A percentile compares a stretch with the other conserved stretches of the same genome.
phyloP scores from a whole-genome alignment of 92 coral and sea anemone species.

The Parazoanthus darwini region DNA sequence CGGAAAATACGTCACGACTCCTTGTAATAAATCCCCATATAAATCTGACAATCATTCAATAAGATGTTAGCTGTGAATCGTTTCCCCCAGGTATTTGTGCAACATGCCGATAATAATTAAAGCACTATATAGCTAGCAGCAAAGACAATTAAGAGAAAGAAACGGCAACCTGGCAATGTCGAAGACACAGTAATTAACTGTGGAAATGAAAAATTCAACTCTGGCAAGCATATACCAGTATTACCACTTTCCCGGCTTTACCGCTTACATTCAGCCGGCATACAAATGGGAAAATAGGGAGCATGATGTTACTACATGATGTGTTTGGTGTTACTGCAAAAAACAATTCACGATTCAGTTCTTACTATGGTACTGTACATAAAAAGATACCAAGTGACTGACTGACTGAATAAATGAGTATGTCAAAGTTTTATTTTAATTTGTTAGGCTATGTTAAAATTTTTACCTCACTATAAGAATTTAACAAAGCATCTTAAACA shows the following conservation, averaged over 20 bases:
- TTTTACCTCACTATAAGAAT: slow-evolving; percentile 10
- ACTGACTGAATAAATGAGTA: not conserved
- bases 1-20: slow-evolving; percentile 49
- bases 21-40: too few species aligned
- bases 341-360: not conserved
- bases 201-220: slow-evolving; percentile 36
- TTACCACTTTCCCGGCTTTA: slow-evolving; percentile 6
- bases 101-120: slow-evolving; percentile 34
- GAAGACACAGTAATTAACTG: slow-evolving; percentile 20
- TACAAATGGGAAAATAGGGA: slow-evolving; percentile 9
- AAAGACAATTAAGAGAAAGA: slow-evolving; percentile 17
- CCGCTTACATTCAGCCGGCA: slow-evolving; percentile 8
- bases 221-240: slow-evolving; percentile 11
- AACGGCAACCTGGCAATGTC: slow-evolving; percentile 28
- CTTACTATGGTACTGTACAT: slow-evolving; percentile 11
- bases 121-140: slow-evolving; percentile 23
- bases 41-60: too few species aligned
- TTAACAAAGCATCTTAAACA: not conserved
- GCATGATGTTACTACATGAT: not conserved
- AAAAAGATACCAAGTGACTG: not conserved
- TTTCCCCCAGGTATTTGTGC: slow-evolving; percentile 38
- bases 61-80: too few species aligned
- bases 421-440: slow-evolving; percentile 9
- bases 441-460: slow-evolving; percentile 29
- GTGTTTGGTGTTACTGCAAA: not conserved